Base-by-base conservation (phyloP, 2,888 invertebrate species). In the Eurytoma californica region DNA sequence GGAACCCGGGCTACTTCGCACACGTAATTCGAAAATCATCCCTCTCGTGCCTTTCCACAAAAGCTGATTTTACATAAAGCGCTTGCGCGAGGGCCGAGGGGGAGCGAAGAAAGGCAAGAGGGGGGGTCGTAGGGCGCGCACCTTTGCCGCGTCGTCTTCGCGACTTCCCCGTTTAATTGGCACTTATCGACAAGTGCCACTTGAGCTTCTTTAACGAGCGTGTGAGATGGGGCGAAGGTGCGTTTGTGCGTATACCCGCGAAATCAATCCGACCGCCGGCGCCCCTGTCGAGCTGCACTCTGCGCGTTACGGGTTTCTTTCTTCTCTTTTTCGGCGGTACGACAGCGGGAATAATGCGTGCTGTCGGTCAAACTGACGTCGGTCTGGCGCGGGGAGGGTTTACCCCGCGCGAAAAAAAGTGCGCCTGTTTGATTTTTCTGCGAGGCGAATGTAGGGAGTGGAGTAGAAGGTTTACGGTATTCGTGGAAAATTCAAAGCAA, bases 141-240 rank as follows among this genome's bases (percentile, higher is more conserved):
- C 66, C 74, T 75, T 60, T 75, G 20, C 60, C 2, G 49, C 51
- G 39, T 55, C 61, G 60, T 72, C 68, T 79, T 74, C 66, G 74
- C 60, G 30, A 75, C 69, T 75, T 72, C 67, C 47, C 18, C 75
- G 72, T 76, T 80, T 80, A 80, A 80, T 80, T 80, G 80, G 76
- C 72, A 80, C 76, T 80, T 72, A 67, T 76, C 57, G 75, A 70
- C 39, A 75, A 74, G 79, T 75, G 75, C 79, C 66, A 72, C 79
- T 79, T 51, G 72, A 79, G 74, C 74, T 79, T 69, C 69, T 79
- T 69, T 79, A 79, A 74, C 74, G 69, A 79, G 39, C 63, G 77
- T 55, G 67, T n/a, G 72, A 72, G 60, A 66, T 30, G 39, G 53
- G 68, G 61, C 47, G 18, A 20, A 20, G 24, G 61, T 16, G 47